Evolutionary conservation across 1,140 invertebrate species (phyloP).

Genomic region (Hyles vespertilio): DNA sequence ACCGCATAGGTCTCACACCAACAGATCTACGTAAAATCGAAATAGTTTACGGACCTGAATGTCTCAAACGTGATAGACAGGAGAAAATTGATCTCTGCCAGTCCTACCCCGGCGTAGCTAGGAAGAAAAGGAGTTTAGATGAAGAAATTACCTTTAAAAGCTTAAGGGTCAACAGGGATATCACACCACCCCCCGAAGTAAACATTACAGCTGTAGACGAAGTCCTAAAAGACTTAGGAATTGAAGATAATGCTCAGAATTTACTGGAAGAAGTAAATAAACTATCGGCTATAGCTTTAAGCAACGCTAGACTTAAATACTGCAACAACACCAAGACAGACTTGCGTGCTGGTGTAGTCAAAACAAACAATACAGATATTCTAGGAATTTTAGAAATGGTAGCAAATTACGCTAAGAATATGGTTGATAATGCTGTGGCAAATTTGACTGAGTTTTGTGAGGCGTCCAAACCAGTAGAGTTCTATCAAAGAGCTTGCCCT

Average conservation of each 20-base stretch:
- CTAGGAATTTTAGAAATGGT: slow-evolving; percentile 30
- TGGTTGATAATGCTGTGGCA: slow-evolving; percentile 28
- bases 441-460: slow-evolving; percentile 46
- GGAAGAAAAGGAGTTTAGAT: slow-evolving; percentile 30
- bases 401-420: slow-evolving; percentile 24
- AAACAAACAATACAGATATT: slow-evolving; percentile 23
- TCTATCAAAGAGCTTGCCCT: slow-evolving; percentile 28
- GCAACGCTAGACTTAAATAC: slow-evolving; percentile 37
- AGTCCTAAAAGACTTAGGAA: slow-evolving; percentile 31
- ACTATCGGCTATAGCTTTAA: slow-evolving; percentile 34
- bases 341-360: neutral
- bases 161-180: slow-evolving; percentile 50
- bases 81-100: slow-evolving; percentile 58
- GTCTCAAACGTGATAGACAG: slow-evolving; percentile 43
- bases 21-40: slow-evolving; percentile 52
- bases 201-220: slow-evolving; percentile 2
- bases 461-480: slow-evolving; percentile 24
- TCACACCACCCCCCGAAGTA: slow-evolving; percentile 40
- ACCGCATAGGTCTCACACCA: slow-evolving; percentile 35
- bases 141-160: slow-evolving; percentile 19
- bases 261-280: slow-evolving; percentile 40
- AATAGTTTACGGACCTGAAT: slow-evolving; percentile 55
- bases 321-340: slow-evolving; percentile 31
- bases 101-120: slow-evolving; percentile 41
- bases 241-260: slow-evolving; percentile 36